Percentiles rank a stretch among this genome's conserved stretches.
Evolutionary conservation across 2,113 vertebrate genomes (phyloP).

Genomic region (Hypanus sabinus): DNA sequence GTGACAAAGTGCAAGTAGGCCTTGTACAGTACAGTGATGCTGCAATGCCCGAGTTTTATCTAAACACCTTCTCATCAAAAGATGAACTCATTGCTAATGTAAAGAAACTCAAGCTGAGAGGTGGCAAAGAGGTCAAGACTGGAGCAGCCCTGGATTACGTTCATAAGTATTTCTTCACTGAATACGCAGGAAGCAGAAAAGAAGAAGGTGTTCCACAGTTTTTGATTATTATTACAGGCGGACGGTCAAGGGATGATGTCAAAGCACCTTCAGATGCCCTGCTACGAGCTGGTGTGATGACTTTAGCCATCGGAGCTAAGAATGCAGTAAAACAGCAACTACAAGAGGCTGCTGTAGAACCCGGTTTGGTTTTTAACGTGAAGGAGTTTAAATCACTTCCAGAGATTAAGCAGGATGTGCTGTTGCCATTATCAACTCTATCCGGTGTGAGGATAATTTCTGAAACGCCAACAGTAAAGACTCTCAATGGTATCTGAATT

Average conservation of each 20-base stretch:
- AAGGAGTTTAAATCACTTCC: slow-evolving; percentile 9
- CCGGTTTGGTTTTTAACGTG: slow-evolving; percentile 54
- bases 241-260: slow-evolving; percentile 34
- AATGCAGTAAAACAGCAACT: slow-evolving; percentile 68
- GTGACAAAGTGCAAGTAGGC: slow-evolving; percentile 74
- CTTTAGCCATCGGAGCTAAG: slow-evolving; percentile 64
- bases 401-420: background rate
- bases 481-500: background rate
- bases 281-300: slow-evolving; percentile 20
- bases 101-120: background rate
- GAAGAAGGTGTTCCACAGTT: slow-evolving; percentile 35
- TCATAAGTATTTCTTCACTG: slow-evolving; percentile 17
- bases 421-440: slow-evolving; percentile 3
- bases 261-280: slow-evolving; percentile 2
- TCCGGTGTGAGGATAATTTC: background rate
- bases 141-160: slow-evolving; percentile 34
- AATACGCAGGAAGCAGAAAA: slow-evolving; percentile 34
- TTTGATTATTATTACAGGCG: slow-evolving; percentile 30
- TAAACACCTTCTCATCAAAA: slow-evolving; percentile 30
- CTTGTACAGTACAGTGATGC: slow-evolving; percentile 81
- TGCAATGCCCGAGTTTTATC: slow-evolving; percentile 61
- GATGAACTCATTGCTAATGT: slow-evolving; percentile 52
- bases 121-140: slow-evolving; percentile 17
- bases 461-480: background rate
- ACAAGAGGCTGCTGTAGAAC: slow-evolving; percentile 58